phyloP scores from a whole-genome alignment of 2,888 invertebrate species.

The Orthosia gracilis region DNA sequence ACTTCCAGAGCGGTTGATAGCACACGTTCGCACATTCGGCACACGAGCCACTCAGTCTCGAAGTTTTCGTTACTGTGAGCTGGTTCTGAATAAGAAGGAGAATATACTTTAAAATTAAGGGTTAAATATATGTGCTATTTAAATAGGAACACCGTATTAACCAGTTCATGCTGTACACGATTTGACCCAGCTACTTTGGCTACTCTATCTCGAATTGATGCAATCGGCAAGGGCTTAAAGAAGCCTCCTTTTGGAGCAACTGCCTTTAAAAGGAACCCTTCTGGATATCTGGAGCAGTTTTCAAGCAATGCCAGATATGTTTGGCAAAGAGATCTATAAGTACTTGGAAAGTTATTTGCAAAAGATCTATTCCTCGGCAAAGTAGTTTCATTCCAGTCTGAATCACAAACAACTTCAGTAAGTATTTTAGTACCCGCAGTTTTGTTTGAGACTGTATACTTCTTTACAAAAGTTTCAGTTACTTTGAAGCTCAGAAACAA shows the following conservation, averaged over 20 bases:
- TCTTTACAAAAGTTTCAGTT: neutral
- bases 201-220: neutral
- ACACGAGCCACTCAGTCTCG: constrained; percentile 87
- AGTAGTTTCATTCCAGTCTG: neutral
- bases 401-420: neutral
- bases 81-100: constrained; percentile 67
- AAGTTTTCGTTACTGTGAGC: constrained; percentile 73
- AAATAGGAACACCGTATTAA: neutral
- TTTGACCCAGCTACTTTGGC: no score
- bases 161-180: neutral
- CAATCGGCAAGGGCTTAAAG: neutral
- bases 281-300: neutral
- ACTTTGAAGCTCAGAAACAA: neutral
- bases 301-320: neutral
- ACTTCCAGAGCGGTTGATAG: constrained; percentile 85
- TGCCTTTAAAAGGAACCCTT: neutral
- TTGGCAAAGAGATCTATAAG: neutral
- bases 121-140: neutral
- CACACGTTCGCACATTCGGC: constrained; percentile 84
- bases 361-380: neutral
- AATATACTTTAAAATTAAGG: neutral
- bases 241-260: neutral
- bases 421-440: neutral
- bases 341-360: neutral
- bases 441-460: neutral